Base-by-base conservation (phyloP, 2,113 vertebrate species). In the Neodontobutis hainanensis region DNA sequence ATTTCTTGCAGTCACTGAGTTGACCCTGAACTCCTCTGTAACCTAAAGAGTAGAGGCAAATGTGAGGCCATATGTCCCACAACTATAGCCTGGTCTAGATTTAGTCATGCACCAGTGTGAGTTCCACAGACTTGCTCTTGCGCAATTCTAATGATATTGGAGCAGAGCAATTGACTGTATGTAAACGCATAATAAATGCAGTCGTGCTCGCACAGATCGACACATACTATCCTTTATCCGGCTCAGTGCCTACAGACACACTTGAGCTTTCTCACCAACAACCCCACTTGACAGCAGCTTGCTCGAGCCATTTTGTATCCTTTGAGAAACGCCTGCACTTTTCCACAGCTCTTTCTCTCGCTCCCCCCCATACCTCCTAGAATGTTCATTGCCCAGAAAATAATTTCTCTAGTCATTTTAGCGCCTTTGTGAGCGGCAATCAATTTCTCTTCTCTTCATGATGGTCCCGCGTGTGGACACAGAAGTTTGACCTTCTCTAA, bases 401-500 rank as follows among this genome's bases (percentile, higher is more conserved):
- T 92, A 88, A 92, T 93, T 93, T 92, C 90, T 92, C 85, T 86
- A 90, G 92, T 90, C 91, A 92, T 93, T 93, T 93, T 87, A 88
- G 79, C 74, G 88, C 90, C 88, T 91, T 93, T 93, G 91, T 93
- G 92, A 90, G 87, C 86, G 76, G 86, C 91, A 91, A 91, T 91
- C 92, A 92, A 93, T 93, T 93, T 91, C 90, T 92, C 88, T 92
- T 92, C 92, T 92, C 91, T 91, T 92, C 89, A 89, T 88, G 87
- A 92, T 90, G 88, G 90, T 89, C 82, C 84, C 79, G 84, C 65
- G 73, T 90, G 89, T 91, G 90, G 89, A 88, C 87, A 89, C 87
- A 91, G 90, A 90, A 92, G 91, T 93, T 92, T 93, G 91, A 93
- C 92, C 92, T 93, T 90, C 91, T 92, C 88, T 91, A 86, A 92